phyloP scores from a whole-genome alignment of 2,113 vertebrate species.

The Poecilia latipinna region DNA sequence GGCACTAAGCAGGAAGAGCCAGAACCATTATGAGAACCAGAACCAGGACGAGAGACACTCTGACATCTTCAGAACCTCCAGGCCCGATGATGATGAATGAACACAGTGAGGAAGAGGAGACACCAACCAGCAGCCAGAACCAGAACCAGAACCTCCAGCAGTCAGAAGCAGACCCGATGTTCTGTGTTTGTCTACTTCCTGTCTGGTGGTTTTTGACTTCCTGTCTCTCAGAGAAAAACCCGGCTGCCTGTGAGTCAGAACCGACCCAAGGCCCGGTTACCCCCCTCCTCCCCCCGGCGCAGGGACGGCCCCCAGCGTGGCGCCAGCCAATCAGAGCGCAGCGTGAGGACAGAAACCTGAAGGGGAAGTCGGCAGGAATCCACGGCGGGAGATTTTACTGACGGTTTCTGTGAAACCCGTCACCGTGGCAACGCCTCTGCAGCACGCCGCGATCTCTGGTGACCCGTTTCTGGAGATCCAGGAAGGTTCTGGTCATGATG shows the following conservation, averaged over 20 bases:
- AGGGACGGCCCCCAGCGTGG: constrained; percentile 5
- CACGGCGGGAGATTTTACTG: constrained; percentile 32
- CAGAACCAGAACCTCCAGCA: not conserved
- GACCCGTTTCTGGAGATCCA: not conserved
- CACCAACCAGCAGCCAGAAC: not conserved
- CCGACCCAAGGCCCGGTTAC: not conserved
- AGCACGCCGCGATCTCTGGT: too few species aligned
- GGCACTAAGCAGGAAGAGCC: not conserved
- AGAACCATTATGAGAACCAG: too few species aligned
- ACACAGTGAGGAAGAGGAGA: too few species aligned
- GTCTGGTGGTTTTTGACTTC: constrained; percentile 28
- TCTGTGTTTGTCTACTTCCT: not conserved
- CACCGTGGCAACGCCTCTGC: not conserved
- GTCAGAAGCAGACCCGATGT: too few species aligned
- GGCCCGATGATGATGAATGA: too few species aligned
- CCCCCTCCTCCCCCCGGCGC: not conserved
- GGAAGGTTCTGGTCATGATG: too few species aligned
- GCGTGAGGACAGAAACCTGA: constrained; percentile 17
- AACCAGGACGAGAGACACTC: too few species aligned
- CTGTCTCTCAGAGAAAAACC: constrained; percentile 22
- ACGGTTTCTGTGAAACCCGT: constrained; percentile 31
- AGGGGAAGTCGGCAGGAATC: constrained; percentile 48
- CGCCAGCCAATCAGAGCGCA: constrained; percentile 23
- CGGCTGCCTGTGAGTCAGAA: constrained; percentile 22
- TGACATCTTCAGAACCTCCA: too few species aligned